phyloP scores from a whole-genome alignment of 2,797 vertebrate genomes.

The Sebastes diploproa region DNA sequence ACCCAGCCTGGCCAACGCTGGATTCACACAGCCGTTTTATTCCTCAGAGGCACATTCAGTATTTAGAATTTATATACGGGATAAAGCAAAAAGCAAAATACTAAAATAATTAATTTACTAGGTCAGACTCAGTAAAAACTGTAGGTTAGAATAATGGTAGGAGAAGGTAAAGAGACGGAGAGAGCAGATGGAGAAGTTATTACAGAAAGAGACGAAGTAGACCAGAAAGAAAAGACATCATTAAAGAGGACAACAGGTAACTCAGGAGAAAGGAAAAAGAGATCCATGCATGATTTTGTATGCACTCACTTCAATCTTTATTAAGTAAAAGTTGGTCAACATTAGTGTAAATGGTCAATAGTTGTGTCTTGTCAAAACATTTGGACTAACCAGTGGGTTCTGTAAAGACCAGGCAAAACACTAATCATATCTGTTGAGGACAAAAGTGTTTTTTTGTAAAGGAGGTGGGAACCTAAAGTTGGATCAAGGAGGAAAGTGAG shows the following conservation, averaged over 20 bases:
- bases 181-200: not conserved
- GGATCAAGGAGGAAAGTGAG: not conserved
- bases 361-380: slow-evolving; percentile 43
- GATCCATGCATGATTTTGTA: slow-evolving; percentile 41
- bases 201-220: not conserved
- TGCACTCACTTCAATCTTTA: slow-evolving; percentile 83
- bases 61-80: not conserved
- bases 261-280: slow-evolving; percentile 12
- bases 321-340: slow-evolving; percentile 69
- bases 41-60: not conserved
- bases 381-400: slow-evolving; percentile 1
- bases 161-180: not conserved
- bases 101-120: not conserved
- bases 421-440: not conserved
- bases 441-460: slow-evolving; percentile 20
- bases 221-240: not conserved
- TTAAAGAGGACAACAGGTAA: not conserved
- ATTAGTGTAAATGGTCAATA: slow-evolving; percentile 54
- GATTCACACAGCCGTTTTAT: not conserved
- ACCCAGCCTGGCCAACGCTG: not conserved
- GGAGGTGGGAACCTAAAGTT: slow-evolving; percentile 5
- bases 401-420: slow-evolving; percentile 12
- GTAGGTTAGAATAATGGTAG: not conserved
- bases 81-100: not conserved
- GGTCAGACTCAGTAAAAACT: not conserved